Evolutionary conservation across 2,888 invertebrate genomes (phyloP), one percentile per base, ranked within the genome.

Genomic region (Micropterix aruncella): DNA sequence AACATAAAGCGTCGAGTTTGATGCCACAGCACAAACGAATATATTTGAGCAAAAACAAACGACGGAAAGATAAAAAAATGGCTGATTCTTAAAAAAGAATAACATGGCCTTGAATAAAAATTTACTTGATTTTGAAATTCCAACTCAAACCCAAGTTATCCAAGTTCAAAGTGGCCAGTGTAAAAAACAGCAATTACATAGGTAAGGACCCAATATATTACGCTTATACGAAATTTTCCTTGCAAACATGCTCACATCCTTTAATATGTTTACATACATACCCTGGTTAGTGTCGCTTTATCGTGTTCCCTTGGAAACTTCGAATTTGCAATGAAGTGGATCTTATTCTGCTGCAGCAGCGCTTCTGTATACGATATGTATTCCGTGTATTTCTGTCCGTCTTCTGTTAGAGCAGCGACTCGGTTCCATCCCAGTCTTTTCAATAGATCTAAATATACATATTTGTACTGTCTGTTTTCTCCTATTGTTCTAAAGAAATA

Each of bases 401-500:
- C 83, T 18, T 89, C 87, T 0, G 86, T 83, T 15, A 91, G 58
- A 0, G 87, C 77, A 1, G 85, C 85, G 0, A 89, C 72, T 38
- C 83, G 71, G 37, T 63, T 71, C 87, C 88, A 90, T 1, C 72
- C 70, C 19, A 82, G 58, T 18, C 58, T 53, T 49, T 77, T 61
- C 53, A 83, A 70, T 9, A 84, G 57, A 46, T 72, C 60, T 42
- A 77, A 18, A 18, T 51, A 51, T 3, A 51, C 51, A 46, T 68
- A 61, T 65, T 74, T 75, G 57, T 79, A 82, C 55, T 83, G 80
- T 43, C 74, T 75, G 56, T 85, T 83, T 55, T 84, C 83, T 2
- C 85, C 86, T 46, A 86, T 83, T 0, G 87, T 88, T 7, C 87
- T 63, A 58, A 84, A 86, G 61, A 88, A 86, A 56, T 80, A 83